Conservation (phyloP, 2,797 vertebrate genomes). For the Diplodus puntazzo region DNA sequence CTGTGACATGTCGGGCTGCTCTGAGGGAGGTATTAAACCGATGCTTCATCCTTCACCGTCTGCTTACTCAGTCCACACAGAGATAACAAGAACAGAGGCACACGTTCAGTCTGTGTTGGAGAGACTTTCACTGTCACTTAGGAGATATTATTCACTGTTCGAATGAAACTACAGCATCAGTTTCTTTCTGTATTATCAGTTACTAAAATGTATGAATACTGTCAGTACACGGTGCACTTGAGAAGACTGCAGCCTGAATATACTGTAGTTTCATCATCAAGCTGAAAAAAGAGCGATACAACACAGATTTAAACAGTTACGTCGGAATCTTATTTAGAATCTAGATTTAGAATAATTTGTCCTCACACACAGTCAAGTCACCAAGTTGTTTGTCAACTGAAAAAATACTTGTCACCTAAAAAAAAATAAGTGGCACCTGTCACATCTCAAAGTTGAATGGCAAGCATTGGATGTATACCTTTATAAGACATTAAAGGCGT, state of each 20-base stretch:
- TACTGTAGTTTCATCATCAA: not conserved
- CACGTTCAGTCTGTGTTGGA: not conserved
- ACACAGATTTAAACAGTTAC: not conserved
- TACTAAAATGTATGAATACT: not conserved
- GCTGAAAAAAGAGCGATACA: not conserved
- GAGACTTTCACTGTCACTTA: not conserved
- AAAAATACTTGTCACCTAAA: not conserved
- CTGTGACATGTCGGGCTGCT: constrained; percentile 18
- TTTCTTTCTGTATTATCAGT: not conserved
- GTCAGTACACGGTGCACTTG: not conserved
- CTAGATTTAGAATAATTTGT: not conserved
- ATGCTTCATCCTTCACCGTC: constrained; percentile 17
- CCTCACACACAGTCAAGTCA: not conserved
- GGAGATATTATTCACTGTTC: not conserved
- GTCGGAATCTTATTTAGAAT: constrained; percentile 15
- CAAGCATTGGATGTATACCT: not conserved
- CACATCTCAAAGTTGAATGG: not conserved
- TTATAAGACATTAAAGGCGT: not conserved
- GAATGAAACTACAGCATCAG: not conserved
- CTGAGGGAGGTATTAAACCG: constrained; percentile 24
- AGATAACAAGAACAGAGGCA: constrained; percentile 17
- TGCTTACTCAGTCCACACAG: constrained; percentile 26
- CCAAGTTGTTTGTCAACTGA: not conserved
- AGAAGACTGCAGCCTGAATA: not conserved
- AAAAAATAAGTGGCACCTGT: not conserved